A percentile compares a stretch with the other conserved stretches of the same genome.
phyloP scores from a whole-genome alignment of 2,797 vertebrate genomes.

The Gorsachius magnificus region DNA sequence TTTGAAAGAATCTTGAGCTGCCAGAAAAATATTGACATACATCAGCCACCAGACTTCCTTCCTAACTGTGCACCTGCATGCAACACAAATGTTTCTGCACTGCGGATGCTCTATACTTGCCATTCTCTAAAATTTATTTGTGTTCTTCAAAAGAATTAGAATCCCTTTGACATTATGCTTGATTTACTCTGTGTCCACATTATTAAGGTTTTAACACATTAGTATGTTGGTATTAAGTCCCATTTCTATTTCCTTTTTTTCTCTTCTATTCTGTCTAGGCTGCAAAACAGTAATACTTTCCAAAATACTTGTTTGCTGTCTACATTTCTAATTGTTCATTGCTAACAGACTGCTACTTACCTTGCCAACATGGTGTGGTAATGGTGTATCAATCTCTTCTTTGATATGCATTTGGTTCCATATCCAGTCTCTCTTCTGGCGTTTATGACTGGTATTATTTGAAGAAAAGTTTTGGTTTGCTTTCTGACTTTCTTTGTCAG shows the following conservation, averaged over 20 bases:
- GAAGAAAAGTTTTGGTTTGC: neutral
- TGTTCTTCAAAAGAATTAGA: neutral
- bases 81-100: neutral
- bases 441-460: conserved; percentile 28
- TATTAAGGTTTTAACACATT: neutral
- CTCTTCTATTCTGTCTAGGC: neutral
- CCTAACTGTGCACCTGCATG: neutral
- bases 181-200: neutral
- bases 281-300: neutral
- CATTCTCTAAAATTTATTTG: neutral
- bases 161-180: neutral
- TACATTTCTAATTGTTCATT: neutral
- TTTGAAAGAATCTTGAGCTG: neutral
- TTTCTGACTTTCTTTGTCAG: neutral
- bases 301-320: neutral
- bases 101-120: neutral
- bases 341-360: conserved; percentile 57
- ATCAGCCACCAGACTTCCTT: neutral
- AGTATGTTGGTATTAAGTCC: neutral
- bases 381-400: conserved; percentile 71
- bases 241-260: neutral
- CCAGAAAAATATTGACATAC: neutral
- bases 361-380: conserved; percentile 80
- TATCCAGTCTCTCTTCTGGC: conserved; percentile 79
- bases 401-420: conserved; percentile 81